These are phyloP conservation scores for Phenganax subtilis DNA, from an alignment of 92 coral and sea anemone genomes.

Conservation along the genomic window DNA sequence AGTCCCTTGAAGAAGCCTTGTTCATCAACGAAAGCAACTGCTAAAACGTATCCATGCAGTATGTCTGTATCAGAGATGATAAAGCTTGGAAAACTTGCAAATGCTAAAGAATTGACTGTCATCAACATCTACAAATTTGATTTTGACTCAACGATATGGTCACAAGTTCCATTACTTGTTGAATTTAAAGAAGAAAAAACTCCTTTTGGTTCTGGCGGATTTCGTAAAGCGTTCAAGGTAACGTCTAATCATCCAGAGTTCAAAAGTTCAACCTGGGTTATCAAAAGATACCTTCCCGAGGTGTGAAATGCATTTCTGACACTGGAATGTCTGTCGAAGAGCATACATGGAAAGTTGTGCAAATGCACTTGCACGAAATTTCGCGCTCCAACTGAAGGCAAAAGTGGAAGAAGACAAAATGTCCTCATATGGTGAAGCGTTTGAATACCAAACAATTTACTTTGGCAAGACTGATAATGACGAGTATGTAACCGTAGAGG, in stretches of 20 bases:
- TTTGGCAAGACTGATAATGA: conserved; percentile 1
- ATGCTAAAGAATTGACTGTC: not conserved
- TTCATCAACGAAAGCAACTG: no score
- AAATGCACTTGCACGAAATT: conserved; percentile 63
- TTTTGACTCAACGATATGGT: conserved; percentile 38
- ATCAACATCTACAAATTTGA: conserved; percentile 32
- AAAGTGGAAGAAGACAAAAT: not conserved
- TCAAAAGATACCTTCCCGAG: conserved; percentile 49
- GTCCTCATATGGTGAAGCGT: conserved; percentile 28
- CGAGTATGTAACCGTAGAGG: no score
- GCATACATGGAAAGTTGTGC: conserved; percentile 55
- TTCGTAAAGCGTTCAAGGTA: conserved; percentile 48
- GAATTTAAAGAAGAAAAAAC: conserved; percentile 39
- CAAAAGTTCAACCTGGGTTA: conserved; percentile 48
- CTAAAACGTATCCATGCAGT: conserved; percentile 46
- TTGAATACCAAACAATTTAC: conserved; percentile 45
- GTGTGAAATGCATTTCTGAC: conserved; percentile 17
- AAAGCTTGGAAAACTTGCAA: conserved; percentile 51
- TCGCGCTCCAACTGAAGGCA: conserved; percentile 31
- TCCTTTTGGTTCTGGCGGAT: conserved; percentile 46
- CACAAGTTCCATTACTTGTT: conserved; percentile 35
- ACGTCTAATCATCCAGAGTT: conserved; percentile 39
- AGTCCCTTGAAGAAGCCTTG: no score
- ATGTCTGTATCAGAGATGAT: conserved; percentile 53
- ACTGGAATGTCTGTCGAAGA: conserved; percentile 40